Evolutionary conservation across 2,797 vertebrate species (phyloP), one percentile per base, ranked within the genome.

Genomic region (Ambastaia sidthimunki): DNA sequence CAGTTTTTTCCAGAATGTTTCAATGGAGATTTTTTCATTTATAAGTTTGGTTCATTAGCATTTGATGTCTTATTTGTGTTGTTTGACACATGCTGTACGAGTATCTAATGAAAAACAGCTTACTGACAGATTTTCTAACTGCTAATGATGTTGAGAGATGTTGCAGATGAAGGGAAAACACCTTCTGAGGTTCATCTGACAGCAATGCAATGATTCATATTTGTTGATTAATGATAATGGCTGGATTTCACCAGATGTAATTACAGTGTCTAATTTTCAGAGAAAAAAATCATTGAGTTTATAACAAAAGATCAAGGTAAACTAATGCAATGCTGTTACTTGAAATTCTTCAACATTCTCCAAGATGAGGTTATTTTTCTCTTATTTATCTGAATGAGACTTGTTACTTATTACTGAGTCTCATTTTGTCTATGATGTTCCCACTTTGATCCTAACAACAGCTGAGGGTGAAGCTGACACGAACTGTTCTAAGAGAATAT

Each of bases 401-500:
- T 37, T 37, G 9, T 47, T 12, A 47, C 44, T 55, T 37, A 1
- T 44, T 37, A 68, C 71, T 19, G 28, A 28, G 28, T 66, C 19
- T 15, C 47, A 47, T 82, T 82, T 78, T 63, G 54, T 63, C 16
- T 44, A 15, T n/a, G 54, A 72, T 67, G 52, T 60, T 68, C 4
- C 6, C 54, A 4, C 21, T 66, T 71, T 82, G 41, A 80, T 83
- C 48, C 23, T 67, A 75, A 82, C 16, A 70, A 75, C 62, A 80
- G 47, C 71, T 65, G 62, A 60, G 19, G 75, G 48, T 34, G 71
- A 78, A 77, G 23, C 55, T 19, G 18, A 34, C 55, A 73, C 55
- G 65, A 71, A 57, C 44, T 77, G 75, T 79, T 83, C 72, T 81
- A 41, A 84, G 31, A 81, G 80, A 86, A 31, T 86, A 57, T n/a